Base-by-base conservation (phyloP, 2,113 vertebrate species). In the Cygnus buccinator region DNA sequence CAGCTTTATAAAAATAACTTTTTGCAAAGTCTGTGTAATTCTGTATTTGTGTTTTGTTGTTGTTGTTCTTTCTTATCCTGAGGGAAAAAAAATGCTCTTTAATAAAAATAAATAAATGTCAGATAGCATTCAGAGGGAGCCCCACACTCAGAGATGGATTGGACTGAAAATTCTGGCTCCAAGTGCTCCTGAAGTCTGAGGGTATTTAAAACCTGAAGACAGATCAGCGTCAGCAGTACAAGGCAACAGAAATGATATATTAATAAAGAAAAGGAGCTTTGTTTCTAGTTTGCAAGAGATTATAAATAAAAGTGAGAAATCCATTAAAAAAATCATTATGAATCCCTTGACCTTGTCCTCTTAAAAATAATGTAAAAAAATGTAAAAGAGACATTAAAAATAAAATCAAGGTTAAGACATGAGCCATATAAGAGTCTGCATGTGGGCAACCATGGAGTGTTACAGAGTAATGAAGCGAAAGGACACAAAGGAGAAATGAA, bases 401-500 rank as follows among this genome's bases (percentile, higher is more conserved):
- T 80, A 89, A 95, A 74, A 87, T 77, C 90, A 96, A 89, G 84
- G 93, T 94, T 88, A 94, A 95, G 84, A 89, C 68, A 93, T 66
- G 77, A 95, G 91, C 26, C 25, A 46, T 86, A 95, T 83, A 92
- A 92, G 87, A 89, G 50, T 84, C 17, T 1, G 35, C 79, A 61
- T 89, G 57, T 67, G 80, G 48, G 67, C 92, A 94, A 90, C 80
- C 44, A 76, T 33, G 61, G 44, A 85, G 35, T 54, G 77, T 76
- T 87, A 95, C 46, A 95, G 84, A 84, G 46, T 84, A 96, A 96
- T 96, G 93, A 91, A 94, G 80, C 94, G 74, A 94, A 93, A 97
- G 93, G 95, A 95, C 96, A 95, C 77, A 86, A 70, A 95, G 95
- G 95, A 97, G 89, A 96, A 95, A 96, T 87, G 70, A 89, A 94